Evolutionary conservation across 2,113 vertebrate genomes (phyloP), one percentile per base, ranked within the genome.

Genomic region (Lipotes vexillifer): DNA sequence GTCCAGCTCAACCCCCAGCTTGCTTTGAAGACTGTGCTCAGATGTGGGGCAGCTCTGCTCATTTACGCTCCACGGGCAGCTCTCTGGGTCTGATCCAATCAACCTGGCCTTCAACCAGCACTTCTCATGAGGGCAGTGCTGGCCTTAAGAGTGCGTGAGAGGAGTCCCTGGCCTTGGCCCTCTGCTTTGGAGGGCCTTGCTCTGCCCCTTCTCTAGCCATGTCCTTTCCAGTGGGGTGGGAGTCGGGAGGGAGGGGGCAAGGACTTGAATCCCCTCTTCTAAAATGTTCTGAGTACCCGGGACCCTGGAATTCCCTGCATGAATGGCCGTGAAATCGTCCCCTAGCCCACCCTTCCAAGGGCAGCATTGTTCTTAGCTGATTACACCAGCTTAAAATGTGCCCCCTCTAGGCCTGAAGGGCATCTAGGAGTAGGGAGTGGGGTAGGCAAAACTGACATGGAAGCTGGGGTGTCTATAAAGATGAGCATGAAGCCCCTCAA

Each of bases 161-260:
- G 11, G 31, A 17, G 4, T 25, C 36, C 33, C 44, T 72, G 46
- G 78, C 65, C 23, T 41, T 63, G 85, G 6, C 17, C 4, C 11
- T 88, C 25, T 46, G 88, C 78, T 15, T 81, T 31, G 20, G 33
- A 31, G 84, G 46, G 27, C 5, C 25, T 89, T 82, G 13, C 49
- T 88, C 63, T 95, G 57, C 23, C 36, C 20, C 21, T 65, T 49
- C 52, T 61, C 38, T 65, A 61, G 72, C 20, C 36, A 75, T 27
- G 20, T 13, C 52, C 61, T 78, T 83, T 84, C 49, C 31, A 23
- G 18, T 75, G 27, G 8, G n/a, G 8, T 88, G 66, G 83, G n/a
- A 65, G 15, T 72, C 44, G 1, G 0, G 0, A 2, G 7, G 6
- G n/a, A 49, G n/a, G 5, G 52, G 65, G 1, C 14, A 9, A 74